phyloP scores from a whole-genome alignment of 2,888 invertebrate genomes.

The Amblyteles armatorius region DNA sequence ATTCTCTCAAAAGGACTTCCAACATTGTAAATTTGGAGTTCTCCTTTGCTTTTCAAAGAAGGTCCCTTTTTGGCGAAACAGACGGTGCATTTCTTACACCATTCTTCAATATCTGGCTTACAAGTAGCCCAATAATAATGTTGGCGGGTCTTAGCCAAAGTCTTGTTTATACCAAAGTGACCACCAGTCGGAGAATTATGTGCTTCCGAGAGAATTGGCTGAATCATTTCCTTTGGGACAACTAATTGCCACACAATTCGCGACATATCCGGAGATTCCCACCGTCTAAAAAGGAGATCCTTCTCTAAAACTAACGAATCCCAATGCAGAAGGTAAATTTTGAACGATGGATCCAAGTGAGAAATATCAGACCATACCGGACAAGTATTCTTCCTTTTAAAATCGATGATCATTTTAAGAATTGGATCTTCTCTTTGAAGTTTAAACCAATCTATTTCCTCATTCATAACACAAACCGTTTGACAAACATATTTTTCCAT shows the following conservation, averaged over 20 bases:
- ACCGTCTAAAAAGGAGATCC: conserved; percentile 53
- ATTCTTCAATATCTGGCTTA: conserved; percentile 66
- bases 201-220: conserved; percentile 62
- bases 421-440: conserved; percentile 25
- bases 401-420: conserved; percentile 19
- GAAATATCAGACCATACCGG: conserved; percentile 64
- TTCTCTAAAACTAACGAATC: conserved; percentile 65
- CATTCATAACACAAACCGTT: background rate
- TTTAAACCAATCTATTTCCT: background rate
- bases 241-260: conserved; percentile 46
- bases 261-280: conserved; percentile 57
- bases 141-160: conserved; percentile 69
- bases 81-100: conserved; percentile 69
- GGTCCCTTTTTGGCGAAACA: conserved; percentile 70
- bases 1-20: conserved; percentile 67
- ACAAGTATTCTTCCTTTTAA: conserved; percentile 24
- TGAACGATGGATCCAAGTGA: conserved; percentile 6
- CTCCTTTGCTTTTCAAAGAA: conserved; percentile 47
- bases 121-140: conserved; percentile 70
- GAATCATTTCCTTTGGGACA: conserved; percentile 51
- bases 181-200: conserved; percentile 72
- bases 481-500: conserved; percentile 10
- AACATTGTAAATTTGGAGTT: conserved; percentile 68
- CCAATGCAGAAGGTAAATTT: conserved; percentile 69
- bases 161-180: conserved; percentile 74